phyloP scores from a whole-genome alignment of 2,888 invertebrate species.

The Luperina testacea region DNA sequence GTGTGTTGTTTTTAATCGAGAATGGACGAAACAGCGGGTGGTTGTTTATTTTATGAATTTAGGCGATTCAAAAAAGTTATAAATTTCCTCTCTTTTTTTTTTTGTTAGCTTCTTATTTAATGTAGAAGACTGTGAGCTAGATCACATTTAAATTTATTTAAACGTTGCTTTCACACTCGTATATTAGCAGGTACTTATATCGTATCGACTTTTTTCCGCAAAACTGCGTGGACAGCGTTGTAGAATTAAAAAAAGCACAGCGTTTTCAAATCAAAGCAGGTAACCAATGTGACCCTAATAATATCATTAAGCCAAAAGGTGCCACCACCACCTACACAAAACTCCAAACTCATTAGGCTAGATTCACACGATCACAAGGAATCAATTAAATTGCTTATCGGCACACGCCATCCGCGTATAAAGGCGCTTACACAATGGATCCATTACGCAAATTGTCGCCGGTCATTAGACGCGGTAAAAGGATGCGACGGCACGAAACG shows the following conservation, averaged over 20 bases:
- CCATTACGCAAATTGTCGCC: constrained; percentile 88
- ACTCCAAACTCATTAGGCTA: constrained; percentile 76
- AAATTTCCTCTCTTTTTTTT: neutral
- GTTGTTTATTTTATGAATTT: neutral
- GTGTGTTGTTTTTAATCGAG: neutral
- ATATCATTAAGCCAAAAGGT: constrained; percentile 22
- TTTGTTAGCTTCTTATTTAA: neutral
- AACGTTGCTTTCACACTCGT: neutral
- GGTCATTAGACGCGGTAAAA: constrained; percentile 76
- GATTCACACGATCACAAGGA: constrained; percentile 76
- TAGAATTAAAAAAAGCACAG: neutral
- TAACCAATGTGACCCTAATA: neutral
- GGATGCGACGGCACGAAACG: constrained; percentile 58
- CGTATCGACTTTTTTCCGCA: neutral
- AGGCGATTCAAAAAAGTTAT: neutral
- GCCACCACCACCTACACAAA: constrained; percentile 21
- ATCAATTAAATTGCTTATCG: constrained; percentile 79
- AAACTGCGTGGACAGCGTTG: neutral
- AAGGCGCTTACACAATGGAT: constrained; percentile 84
- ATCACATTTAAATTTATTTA: neutral
- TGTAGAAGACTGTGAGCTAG: neutral
- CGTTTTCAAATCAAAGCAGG: neutral
- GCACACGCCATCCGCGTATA: constrained; percentile 86
- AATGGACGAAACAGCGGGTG: neutral
- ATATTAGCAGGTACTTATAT: neutral